Base-by-base conservation (phyloP, 2,113 vertebrate species). In the Paratilapia polleni region DNA sequence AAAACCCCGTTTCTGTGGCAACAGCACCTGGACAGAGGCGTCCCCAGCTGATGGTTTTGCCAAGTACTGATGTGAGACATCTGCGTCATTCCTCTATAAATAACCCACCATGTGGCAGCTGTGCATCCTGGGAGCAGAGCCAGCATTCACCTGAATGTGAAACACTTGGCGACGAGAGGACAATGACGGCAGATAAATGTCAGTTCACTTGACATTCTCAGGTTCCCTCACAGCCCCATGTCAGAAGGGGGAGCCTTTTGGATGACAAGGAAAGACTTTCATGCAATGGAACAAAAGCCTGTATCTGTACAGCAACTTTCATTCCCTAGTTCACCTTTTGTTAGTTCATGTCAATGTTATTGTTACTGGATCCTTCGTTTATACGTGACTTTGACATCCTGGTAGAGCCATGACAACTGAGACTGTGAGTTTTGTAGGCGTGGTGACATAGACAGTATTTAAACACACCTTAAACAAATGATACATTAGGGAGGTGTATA, bases 81-180 rank as follows among this genome's bases (percentile, higher is more conserved):
- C 86, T 95, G 94, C 92, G 88, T 95, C 95, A 96, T 85, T 9
- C 0, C 13, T 60, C 94, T 95, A 95, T 94, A 95, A 96, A 95
- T 96, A 95, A 90, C 86, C 73, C 15, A 19, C 80, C 36, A 20
- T 81, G 81, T 82, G 90, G 80, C 88, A 94, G 88, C 80, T 85
- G 82, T 87, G 82, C 85, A 87, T 87, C 86, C 85, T 87, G 81
- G 68, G 59, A 87, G 57, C 43, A 1, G 41, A 88, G 81, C 84
- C 83, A 52, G 68, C 31, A 11, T 90, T 88, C 83, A 80, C 74
- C 85, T 91, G 81, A 92, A 89, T 91, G 77, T 83, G 88, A 93
- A 92, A 87, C 81, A 92, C 83, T 91, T 78, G 20, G 70, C 82
- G 83, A 84, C 11, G 66, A 63, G 60, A 74, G 80, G 49, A 86